These are phyloP conservation scores for Ditylenchus dipsaci DNA, from an alignment of 1,140 invertebrate genomes.

Conservation along the genomic window DNA sequence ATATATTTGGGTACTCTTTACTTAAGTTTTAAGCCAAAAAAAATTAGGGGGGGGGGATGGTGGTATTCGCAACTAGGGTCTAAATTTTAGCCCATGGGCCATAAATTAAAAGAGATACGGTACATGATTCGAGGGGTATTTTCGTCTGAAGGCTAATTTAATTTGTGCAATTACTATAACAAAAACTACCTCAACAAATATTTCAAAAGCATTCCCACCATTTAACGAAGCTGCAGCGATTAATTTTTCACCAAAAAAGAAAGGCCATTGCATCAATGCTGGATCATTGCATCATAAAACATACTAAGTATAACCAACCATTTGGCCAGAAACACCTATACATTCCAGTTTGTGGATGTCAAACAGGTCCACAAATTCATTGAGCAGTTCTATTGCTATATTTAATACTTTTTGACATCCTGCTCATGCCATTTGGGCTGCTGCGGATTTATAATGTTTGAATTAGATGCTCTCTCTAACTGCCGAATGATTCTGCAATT, in stretches of 20 bases:
- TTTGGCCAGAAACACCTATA: constrained; percentile 9
- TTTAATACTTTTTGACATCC: constrained; percentile 18
- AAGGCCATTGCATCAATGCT: constrained; percentile 2
- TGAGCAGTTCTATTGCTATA: too few relatives aligned
- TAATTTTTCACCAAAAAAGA: constrained; percentile 17
- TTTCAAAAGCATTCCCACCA: constrained; percentile 21
- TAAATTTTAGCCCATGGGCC: too few relatives aligned
- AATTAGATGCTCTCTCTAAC: not conserved
- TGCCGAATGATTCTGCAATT: constrained; percentile 10
- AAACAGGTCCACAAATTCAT: too few relatives aligned
- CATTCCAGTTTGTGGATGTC: not conserved
- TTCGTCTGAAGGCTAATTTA: too few relatives aligned
- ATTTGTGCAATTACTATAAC: not conserved
- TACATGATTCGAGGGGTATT: too few relatives aligned
- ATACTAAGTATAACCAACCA: not conserved
- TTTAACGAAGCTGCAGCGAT: constrained; percentile 31
- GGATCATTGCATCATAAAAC: constrained; percentile 1
- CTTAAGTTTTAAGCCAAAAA: too few relatives aligned
- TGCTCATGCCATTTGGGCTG: constrained; percentile 10
- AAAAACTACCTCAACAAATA: constrained; percentile 18
- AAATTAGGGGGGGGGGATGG: too few relatives aligned
- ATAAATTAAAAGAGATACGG: too few relatives aligned
- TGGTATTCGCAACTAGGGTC: too few relatives aligned
- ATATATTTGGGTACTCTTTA: too few relatives aligned
- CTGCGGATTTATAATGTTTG: not conserved